A percentile compares a stretch with the other conserved stretches of the same genome.
phyloP scores from a whole-genome alignment of 2,797 vertebrate species.

The Pristis pectinata region DNA sequence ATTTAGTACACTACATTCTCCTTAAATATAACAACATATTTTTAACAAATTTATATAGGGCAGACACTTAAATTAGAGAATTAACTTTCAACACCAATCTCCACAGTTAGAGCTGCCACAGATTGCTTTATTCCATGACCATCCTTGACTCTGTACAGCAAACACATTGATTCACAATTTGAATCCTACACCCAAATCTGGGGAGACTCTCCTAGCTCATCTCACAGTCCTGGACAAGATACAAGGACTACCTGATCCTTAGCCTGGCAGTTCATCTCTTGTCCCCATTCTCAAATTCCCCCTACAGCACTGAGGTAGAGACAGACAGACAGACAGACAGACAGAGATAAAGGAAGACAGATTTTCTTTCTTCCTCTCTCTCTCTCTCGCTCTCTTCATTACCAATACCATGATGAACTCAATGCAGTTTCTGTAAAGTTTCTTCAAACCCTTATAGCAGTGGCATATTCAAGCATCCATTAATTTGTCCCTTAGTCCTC shows the following conservation, averaged over 20 bases:
- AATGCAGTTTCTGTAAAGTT: neutral
- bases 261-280: neutral
- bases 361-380: no score
- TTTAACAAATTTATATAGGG: conserved; percentile 23
- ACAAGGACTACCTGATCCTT: neutral
- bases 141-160: neutral
- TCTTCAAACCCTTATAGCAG: neutral
- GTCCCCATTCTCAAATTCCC: no score
- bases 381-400: neutral
- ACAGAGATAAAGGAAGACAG: no score
- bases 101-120: neutral
- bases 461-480: neutral
- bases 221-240: neutral
- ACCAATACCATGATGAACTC: neutral
- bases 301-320: no score
- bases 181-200: neutral
- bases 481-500: neutral
- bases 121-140: neutral
- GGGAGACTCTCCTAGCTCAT: neutral
- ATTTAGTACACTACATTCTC: conserved; percentile 7
- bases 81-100: neutral
- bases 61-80: neutral
- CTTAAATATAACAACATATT: neutral
- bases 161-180: neutral
- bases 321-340: no score